These are phyloP conservation scores for Patella pellucida DNA, from an alignment of 2,888 invertebrate species.

Conservation along the genomic window DNA sequence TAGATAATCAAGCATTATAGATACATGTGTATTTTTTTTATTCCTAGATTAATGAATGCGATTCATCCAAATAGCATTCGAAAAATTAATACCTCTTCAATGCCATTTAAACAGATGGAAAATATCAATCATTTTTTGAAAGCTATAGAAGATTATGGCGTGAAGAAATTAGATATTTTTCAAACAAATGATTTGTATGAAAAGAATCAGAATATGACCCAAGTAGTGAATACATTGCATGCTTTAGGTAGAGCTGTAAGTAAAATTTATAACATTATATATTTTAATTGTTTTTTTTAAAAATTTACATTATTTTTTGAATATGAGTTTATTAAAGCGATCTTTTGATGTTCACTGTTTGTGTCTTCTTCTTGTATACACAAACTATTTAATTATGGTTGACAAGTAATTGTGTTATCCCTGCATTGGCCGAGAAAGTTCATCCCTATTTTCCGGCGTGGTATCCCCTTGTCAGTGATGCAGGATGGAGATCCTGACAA, in stretches of 20 bases:
- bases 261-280: no score
- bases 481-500: no score
- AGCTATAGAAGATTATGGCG: conserved; percentile 91
- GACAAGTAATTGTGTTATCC: no score
- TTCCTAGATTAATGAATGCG: conserved; percentile 83
- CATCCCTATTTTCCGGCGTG: no score
- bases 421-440: no score
- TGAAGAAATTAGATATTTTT: conserved; percentile 97
- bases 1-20: neutral
- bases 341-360: no score
- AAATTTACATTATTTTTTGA: neutral
- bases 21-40: neutral
- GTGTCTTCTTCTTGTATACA: no score
- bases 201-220: conserved; percentile 89
- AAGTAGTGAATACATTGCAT: conserved; percentile 94
- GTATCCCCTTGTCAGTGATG: no score
- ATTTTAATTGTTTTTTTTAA: no score
- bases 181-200: conserved; percentile 99
- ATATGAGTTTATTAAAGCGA: no score
- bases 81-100: conserved; percentile 87
- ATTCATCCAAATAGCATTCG: conserved; percentile 92
- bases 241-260: conserved; percentile 92
- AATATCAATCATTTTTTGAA: conserved; percentile 91
- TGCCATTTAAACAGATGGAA: conserved; percentile 94
- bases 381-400: no score